Base-by-base conservation (phyloP, 2,888 invertebrate species). In the Drosophila dives region DNA sequence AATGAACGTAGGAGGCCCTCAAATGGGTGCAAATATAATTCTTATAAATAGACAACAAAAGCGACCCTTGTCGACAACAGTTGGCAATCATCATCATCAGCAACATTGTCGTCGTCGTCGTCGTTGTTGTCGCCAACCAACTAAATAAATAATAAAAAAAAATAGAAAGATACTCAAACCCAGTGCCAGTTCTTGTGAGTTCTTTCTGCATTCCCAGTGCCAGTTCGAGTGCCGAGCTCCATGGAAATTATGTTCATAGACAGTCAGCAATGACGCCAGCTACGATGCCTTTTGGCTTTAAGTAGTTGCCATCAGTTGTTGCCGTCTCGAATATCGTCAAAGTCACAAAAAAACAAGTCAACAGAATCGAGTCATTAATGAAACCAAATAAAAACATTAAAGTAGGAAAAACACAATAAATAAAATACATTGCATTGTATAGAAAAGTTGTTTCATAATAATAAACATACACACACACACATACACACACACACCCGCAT, bases 11-110 rank as follows among this genome's bases (percentile, higher is more conserved):
- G 61, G 45, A 64, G 76, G 69, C 71, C 75, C 77, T 67, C 75
- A 72, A 68, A 74, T 70, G 87, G 76, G 83, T 78, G 88, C 86
- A 84, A 88, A 84, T 84, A 88, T 83, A 86, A 88, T 88, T 83
- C 81, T 83, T 80, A 83, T 86, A 80, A 84, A 88, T 85, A 84
- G 86, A 88, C 86, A 86, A 88, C 86, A 84, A 88, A 78, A 80
- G 81, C 62, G 88, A 72, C 88, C 88, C 86, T 86, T 83, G 86
- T 88, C 83, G 83, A 80, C 83, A 81, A 80, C 86, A 85, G 86
- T 84, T 86, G 88, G 83, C 83, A 85, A 85, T 87, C 76, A 74
- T 80, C 80, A 73, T 63, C 64, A 54, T 53, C 60, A 61, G n/a
- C 54, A 38, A 17, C 40, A 49, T 34, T 45, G n/a, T 23, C 48